Evolutionary conservation across 2,888 invertebrate species (phyloP), one percentile per base, ranked within the genome.

Genomic region (Trissonchulus sp.): DNA sequence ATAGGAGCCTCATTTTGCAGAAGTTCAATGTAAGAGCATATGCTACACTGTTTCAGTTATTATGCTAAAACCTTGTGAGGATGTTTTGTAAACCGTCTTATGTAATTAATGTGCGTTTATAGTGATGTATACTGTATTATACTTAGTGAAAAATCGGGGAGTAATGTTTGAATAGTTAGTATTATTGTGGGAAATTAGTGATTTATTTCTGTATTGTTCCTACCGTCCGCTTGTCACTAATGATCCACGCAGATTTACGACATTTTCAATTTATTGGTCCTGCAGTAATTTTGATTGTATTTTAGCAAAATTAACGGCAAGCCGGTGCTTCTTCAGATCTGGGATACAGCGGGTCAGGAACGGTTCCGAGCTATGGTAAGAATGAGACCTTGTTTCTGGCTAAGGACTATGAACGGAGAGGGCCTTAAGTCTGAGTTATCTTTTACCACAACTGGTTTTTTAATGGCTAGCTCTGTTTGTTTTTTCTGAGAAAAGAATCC

Each of bases 341-440:
- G 93, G 93, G 93, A 93, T 85, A 93, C 93, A 0, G 93, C 93
- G 0, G 93, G 93, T 0, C 92, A 93, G 83, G 93, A 93, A 85
- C 85, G 93, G 72, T 95, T 93, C 84, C 89, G 92, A 77, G 91
- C 94, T 0, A 94, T 95, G 90, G 85, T 85, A 77, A 79, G 79
- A n/a, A n/a, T n/a, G n/a, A n/a, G n/a, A n/a, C n/a, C n/a, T 76
- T 23, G 1, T 33, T 37, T 23, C 3, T n/a, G 2, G 68, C 2
- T 31, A 2, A 72, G 38, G 23, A 8, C 2, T n/a, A 48, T 48
- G 48, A 8, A 15, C 8, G 8, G 48, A 15, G 48, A 48, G 23
- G 8, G 48, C 48, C 48, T 48, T 8, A 48, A 48, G 48, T 48
- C 23, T 48, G 48, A n/a, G n/a, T n/a, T n/a, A n/a, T n/a, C n/a